phyloP scores from a whole-genome alignment of 2,797 vertebrate species.

The Crossoptilon crossoptilon region DNA sequence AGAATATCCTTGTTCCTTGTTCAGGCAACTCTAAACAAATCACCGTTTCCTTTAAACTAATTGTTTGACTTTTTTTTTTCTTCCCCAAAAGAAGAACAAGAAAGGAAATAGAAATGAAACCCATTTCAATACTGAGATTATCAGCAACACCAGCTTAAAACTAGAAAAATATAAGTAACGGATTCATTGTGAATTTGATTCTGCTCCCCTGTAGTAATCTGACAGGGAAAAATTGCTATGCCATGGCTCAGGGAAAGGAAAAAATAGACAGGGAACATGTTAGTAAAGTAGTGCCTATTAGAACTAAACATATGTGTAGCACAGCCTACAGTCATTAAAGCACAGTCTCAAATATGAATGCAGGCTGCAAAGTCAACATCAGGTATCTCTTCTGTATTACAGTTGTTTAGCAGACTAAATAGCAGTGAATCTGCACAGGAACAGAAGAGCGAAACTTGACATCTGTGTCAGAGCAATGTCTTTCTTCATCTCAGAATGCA shows the following conservation, averaged over 20 bases:
- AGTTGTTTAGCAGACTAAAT: not conserved
- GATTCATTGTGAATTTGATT: not conserved
- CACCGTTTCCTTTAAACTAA: not conserved
- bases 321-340: slow-evolving; percentile 13
- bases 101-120: not conserved
- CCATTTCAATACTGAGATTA: not conserved
- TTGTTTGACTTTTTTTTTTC: not conserved
- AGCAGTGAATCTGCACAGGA: not conserved
- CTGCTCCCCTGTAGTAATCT: not conserved
- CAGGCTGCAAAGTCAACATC: not conserved
- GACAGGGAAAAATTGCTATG: slow-evolving; percentile 12
- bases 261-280: slow-evolving; percentile 12
- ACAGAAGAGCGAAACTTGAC: not conserved
- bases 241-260: slow-evolving; percentile 42
- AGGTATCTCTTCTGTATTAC: slow-evolving; percentile 27
- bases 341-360: slow-evolving; percentile 15
- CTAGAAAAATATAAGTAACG: not conserved
- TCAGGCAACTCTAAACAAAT: not conserved
- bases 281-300: slow-evolving; percentile 19
- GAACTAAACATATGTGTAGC: not conserved
- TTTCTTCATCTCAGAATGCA: not conserved
- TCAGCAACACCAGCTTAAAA: not conserved
- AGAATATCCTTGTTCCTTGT: not conserved
- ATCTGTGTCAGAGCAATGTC: not conserved
- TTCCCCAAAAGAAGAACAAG: not conserved